Conservation (phyloP, 2,888 invertebrate genomes). For the Terebella lapidaria region DNA sequence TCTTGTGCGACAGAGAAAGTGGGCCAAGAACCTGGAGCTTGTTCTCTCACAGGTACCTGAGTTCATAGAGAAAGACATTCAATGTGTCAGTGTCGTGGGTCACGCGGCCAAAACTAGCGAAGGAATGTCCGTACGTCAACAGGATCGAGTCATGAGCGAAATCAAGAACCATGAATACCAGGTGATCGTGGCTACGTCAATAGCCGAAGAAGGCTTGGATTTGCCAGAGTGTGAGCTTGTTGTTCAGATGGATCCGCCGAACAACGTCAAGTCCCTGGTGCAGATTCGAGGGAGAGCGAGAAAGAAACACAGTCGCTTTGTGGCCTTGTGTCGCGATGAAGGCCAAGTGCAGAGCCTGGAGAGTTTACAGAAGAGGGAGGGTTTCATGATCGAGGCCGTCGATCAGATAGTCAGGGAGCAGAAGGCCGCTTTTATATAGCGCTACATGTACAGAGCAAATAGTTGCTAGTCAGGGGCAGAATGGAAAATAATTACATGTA, state of each 20-base stretch:
- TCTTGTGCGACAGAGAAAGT: conserved; percentile 34
- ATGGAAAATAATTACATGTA: no score
- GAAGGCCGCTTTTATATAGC: no score
- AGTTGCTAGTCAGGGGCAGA: no score
- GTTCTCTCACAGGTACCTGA: conserved; percentile 21
- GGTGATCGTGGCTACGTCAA: conserved; percentile 42
- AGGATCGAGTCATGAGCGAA: conserved; percentile 33
- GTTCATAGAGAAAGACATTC: conserved; percentile 19
- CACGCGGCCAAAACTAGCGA: conserved; percentile 33
- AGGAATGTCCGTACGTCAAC: conserved; percentile 43
- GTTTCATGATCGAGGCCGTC: conserved; percentile 38
- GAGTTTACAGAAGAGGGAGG: conserved; percentile 31
- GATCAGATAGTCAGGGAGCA: conserved; percentile 15
- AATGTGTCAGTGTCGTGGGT: conserved; percentile 32
- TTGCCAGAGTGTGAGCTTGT: conserved; percentile 42
- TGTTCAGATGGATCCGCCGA: conserved; percentile 40
- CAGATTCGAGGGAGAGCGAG: conserved; percentile 47
- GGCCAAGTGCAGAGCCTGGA: conserved; percentile 31
- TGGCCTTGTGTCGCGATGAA: conserved; percentile 34
- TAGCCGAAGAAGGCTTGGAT: conserved; percentile 47
- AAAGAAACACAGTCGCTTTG: conserved; percentile 36
- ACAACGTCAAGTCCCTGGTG: conserved; percentile 39
- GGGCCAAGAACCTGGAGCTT: conserved; percentile 29
- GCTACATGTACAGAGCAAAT: no score
- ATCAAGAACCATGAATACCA: conserved; percentile 32